Conservation (phyloP, 2,797 vertebrate genomes). For the Alectoris magna region DNA sequence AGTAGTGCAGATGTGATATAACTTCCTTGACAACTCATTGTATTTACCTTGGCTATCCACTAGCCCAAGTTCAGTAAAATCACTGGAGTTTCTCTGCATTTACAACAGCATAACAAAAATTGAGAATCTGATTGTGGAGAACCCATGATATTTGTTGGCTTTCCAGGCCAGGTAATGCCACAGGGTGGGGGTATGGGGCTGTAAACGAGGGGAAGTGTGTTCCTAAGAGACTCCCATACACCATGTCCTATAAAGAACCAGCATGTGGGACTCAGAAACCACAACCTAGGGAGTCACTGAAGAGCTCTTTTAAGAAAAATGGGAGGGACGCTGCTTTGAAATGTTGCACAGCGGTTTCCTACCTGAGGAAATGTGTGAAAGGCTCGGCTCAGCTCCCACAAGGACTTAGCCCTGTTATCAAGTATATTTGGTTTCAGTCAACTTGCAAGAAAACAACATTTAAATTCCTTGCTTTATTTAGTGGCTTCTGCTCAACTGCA, state of each 20-base stretch:
- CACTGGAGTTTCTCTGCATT: constrained; percentile 40
- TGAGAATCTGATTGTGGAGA: neutral
- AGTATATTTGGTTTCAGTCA: constrained; percentile 55
- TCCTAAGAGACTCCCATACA: neutral
- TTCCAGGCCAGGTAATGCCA: constrained; percentile 73
- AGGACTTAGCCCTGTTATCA: constrained; percentile 55
- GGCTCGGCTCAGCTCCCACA: constrained; percentile 41
- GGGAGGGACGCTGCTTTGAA: constrained; percentile 41
- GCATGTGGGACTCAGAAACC: constrained; percentile 43
- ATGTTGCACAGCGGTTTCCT: constrained; percentile 59
- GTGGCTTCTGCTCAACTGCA: constrained; percentile 4
- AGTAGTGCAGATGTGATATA: neutral
- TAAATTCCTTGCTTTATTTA: constrained; percentile 22
- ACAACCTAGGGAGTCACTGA: constrained; percentile 41
- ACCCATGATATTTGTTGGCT: neutral
- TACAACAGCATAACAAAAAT: constrained; percentile 38
- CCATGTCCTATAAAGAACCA: constrained; percentile 41
- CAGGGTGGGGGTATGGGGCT: constrained; percentile 86
- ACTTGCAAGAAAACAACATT: constrained; percentile 15
- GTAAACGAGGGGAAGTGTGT: constrained; percentile 67
- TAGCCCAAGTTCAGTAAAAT: neutral
- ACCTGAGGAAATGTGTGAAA: constrained; percentile 64
- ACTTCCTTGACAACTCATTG: constrained; percentile 38
- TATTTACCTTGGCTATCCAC: constrained; percentile 56
- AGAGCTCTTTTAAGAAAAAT: constrained; percentile 64